phyloP scores from a whole-genome alignment of 1,140 invertebrate species.

The Calosoma granatense region DNA sequence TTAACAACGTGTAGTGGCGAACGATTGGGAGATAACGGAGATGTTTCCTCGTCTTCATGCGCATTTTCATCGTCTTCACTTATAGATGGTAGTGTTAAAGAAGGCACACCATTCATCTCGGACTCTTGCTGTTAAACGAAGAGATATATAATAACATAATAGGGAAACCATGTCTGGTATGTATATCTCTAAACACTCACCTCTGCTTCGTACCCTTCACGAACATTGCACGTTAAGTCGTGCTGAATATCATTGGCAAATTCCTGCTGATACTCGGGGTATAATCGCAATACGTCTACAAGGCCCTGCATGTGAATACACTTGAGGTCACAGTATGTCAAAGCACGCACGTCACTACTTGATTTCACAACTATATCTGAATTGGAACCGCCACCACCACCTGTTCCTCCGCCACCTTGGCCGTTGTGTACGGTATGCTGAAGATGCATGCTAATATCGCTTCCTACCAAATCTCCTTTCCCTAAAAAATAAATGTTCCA shows the following conservation, averaged over 20 bases:
- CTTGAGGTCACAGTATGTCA: slow-evolving; percentile 93
- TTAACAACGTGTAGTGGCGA: slow-evolving; percentile 41
- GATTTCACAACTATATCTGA: slow-evolving; percentile 80
- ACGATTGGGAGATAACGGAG: slow-evolving; percentile 49
- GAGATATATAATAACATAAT: background rate
- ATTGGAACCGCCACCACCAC: slow-evolving; percentile 37
- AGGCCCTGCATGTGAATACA: slow-evolving; percentile 85
- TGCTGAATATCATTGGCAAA: slow-evolving; percentile 91
- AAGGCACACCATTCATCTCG: slow-evolving; percentile 68
- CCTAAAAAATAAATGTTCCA: slow-evolving; percentile 47
- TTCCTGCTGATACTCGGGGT: slow-evolving; percentile 89
- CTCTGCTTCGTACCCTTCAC: slow-evolving; percentile 86
- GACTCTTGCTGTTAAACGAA: slow-evolving; percentile 49
- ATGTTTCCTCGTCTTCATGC: slow-evolving; percentile 57
- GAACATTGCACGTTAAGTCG: slow-evolving; percentile 88
- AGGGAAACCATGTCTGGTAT: background rate
- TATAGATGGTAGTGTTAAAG: slow-evolving; percentile 76
- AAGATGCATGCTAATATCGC: slow-evolving; percentile 76
- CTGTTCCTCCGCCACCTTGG: slow-evolving; percentile 38
- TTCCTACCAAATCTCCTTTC: slow-evolving; percentile 93
- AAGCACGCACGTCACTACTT: slow-evolving; percentile 81
- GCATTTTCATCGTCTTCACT: slow-evolving; percentile 86
- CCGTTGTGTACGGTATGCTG: slow-evolving; percentile 44
- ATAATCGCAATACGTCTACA: slow-evolving; percentile 79
- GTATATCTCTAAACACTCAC: slow-evolving; percentile 32